Evolutionary conservation across 2,113 vertebrate species (phyloP).

Genomic region (Struthidea cinerea): DNA sequence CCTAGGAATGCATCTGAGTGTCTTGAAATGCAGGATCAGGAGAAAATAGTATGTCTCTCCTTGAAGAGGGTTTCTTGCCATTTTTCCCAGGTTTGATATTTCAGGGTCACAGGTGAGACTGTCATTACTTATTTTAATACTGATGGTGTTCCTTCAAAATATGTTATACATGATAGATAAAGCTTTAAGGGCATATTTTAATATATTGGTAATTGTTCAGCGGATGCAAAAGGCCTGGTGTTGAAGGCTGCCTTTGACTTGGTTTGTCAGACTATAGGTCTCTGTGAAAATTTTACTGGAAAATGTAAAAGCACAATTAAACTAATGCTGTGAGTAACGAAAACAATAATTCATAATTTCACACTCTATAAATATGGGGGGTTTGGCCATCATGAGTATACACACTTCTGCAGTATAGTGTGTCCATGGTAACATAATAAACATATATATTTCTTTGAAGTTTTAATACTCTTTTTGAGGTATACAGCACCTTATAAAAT

Average conservation of each 20-base stretch:
- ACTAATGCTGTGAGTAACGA: slow-evolving; percentile 24
- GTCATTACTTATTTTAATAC: neutral
- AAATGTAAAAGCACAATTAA: slow-evolving; percentile 38
- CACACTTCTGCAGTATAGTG: neutral
- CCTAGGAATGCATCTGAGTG: neutral
- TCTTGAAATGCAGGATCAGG: neutral
- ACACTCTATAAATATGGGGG: neutral
- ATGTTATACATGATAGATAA: neutral
- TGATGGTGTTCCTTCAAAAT: neutral
- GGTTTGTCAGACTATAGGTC: neutral
- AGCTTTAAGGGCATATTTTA: neutral
- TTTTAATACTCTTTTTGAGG: slow-evolving; percentile 56
- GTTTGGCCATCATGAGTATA: neutral
- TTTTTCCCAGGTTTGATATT: neutral
- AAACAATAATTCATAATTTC: slow-evolving; percentile 51
- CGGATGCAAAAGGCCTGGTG: neutral
- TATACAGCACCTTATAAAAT: slow-evolving; percentile 41
- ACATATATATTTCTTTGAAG: slow-evolving; percentile 41
- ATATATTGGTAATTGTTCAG: neutral
- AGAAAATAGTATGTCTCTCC: neutral
- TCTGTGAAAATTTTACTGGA: slow-evolving; percentile 20
- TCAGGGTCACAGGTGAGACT: neutral
- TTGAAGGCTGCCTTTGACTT: neutral
- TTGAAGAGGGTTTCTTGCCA: neutral
- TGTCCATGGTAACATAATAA: slow-evolving; percentile 35